Base-by-base conservation (phyloP, 37 sponge, comb jelly and placozoan species). In the Mnemiopsis leidyi region DNA sequence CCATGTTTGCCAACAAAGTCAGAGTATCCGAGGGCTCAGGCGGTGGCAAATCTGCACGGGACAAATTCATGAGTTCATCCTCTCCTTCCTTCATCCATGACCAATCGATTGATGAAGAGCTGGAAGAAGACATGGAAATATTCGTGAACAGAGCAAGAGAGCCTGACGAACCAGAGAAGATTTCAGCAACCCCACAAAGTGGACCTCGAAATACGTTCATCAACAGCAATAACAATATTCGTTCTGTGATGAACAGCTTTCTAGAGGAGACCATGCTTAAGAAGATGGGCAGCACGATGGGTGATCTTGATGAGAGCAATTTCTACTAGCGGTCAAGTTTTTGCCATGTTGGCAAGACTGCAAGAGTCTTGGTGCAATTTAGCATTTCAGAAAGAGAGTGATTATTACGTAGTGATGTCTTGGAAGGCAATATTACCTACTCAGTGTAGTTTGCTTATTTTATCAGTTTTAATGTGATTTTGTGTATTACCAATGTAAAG, bases 11-110 rank as follows among this genome's bases (percentile, higher is more conserved):
- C 33, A 77, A 77, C 2, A 32, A 28, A 20, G 16, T 28, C 7
- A 20, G 33, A 0, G 18, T 18, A 9, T 32, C 26, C 0, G 36
- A 34, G 3, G 18, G 32, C 3, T 48, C 61, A 13, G 16, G 3
- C 7, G 79, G 20, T 1, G 79, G 32, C 20, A 28, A 13, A 5
- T 77, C 79, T 16, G 79, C 79, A 28, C 30, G 79, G 32, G 79
- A 77, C 36, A 77, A 77, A 32, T 77, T 77, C 36, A 77, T 77
- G 79, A 77, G 32, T 32, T 77, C 79, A 0, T 31, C 79, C 1
- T 34, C 79, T 5, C 79, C 79, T 20, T 77, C 79, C 36, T 77
- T 77, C 36, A 77, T 20, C 18, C 79, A 77, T 13, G 61, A 48
- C 61, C 61, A 48, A 5, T 48, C 61, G 13, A 48, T 48, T 48